Conservation (phyloP, 2,113 vertebrate species). For the Rhinopomastus cyanomelas region DNA sequence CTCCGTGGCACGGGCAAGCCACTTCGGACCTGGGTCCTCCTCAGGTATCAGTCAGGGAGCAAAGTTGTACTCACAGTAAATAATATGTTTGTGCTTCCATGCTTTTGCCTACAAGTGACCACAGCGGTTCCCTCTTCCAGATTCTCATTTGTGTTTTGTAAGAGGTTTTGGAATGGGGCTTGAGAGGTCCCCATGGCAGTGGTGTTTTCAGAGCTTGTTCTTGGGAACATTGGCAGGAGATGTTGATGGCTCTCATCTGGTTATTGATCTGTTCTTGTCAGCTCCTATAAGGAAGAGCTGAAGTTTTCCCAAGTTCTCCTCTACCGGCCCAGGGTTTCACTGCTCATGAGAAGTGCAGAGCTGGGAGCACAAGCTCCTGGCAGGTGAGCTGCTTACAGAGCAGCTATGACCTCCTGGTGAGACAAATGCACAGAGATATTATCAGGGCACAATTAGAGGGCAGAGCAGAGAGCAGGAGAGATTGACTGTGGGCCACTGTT, state of each 20-base stretch:
- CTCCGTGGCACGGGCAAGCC: neutral
- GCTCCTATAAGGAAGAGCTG: neutral
- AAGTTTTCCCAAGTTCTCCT: neutral
- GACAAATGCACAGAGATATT: neutral
- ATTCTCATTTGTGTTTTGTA: neutral
- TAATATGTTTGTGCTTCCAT: neutral
- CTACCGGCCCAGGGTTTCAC: neutral
- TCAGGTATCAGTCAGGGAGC: neutral
- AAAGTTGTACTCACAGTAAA: neutral
- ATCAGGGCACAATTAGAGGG: neutral
- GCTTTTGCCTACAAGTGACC: neutral
- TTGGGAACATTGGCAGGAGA: neutral
- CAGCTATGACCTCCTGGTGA: neutral
- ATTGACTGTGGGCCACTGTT: neutral
- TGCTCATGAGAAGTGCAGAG: neutral
- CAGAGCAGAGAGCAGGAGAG: neutral
- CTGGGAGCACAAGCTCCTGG: neutral
- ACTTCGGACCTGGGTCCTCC: neutral
- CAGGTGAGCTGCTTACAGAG: neutral
- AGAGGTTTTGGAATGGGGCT: neutral
- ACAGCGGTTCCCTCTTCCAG: neutral
- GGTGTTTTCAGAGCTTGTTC: neutral
- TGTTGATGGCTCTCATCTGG: accelerated
- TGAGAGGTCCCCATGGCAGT: neutral
- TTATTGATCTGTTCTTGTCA: neutral